Evolutionary conservation across 2,888 invertebrate species (phyloP), one percentile per base, ranked within the genome.

Genomic region (Camptogramma bilineatum): DNA sequence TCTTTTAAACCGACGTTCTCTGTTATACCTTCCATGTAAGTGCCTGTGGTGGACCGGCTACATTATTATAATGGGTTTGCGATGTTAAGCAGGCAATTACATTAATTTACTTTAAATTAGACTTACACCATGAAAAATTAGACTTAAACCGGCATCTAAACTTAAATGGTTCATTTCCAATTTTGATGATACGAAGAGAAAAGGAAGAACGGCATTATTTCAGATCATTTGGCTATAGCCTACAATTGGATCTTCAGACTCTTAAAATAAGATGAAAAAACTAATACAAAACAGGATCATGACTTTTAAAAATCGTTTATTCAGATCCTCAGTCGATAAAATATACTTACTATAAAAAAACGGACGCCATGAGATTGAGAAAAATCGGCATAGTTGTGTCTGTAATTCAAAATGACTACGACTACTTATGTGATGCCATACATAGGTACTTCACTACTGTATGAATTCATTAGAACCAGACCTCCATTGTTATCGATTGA

Each of bases 1-100:
- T 68, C 68, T 68, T 68, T 68, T 67, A 46, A 68, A 59, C 55
- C 57, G 4, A 62, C 69, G 64, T 66, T 69, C 68, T 64, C 63
- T 62, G 34, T 53, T 58, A 62, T 62, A 51, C 55, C 48, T 65
- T 57, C 59, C 44, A 60, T 62, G 56, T 24, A 8, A 46, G 39
- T 51, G n/a, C 31, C 34, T 10, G 21, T 24, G 24, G 7, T 42
- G 24, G 17, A 21, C 34, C 31, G 16, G 2, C n/a, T 53, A 46
- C n/a, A 44, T 57, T 17, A 42, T 34, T 21, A 61, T 60, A 62
- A 61, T 47, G 63, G 34, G 34, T 39, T 39, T 39, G 34, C 34
- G 34, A 39, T 39, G 34, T 39, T 39, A 39, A 39, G 56, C 44
- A 39, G 34, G 34, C 34, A 39, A 39, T 39, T 39, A 39, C 34